Conservation (phyloP, 1,140 invertebrate species). For the Antheraea pernyi region DNA sequence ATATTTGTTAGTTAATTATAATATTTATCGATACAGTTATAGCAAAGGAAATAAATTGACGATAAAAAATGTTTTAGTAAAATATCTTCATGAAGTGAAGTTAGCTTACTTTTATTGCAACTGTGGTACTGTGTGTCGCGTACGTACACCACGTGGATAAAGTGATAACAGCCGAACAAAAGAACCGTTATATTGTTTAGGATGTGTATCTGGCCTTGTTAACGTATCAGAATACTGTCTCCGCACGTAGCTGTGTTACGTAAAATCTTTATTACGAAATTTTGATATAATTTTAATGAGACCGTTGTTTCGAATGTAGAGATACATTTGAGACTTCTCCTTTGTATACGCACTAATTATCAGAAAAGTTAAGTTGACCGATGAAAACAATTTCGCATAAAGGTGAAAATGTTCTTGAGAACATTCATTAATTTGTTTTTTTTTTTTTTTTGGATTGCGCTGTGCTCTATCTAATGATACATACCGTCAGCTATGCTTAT, state of each 20-base stretch:
- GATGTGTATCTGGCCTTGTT: conserved; percentile 1
- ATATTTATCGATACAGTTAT: too few relatives aligned
- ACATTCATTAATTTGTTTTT: too few relatives aligned
- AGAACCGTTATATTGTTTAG: conserved; percentile 22
- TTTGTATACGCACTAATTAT: neutral
- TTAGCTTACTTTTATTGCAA: neutral
- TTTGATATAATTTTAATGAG: neutral
- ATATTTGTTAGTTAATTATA: too few relatives aligned
- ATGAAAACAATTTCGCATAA: too few relatives aligned
- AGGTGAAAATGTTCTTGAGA: too few relatives aligned
- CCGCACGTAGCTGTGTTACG: neutral
- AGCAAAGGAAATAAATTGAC: too few relatives aligned
- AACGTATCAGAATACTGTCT: neutral
- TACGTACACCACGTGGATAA: conserved; percentile 23
- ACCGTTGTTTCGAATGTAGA: neutral
- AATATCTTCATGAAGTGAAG: neutral
- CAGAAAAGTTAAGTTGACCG: too few relatives aligned
- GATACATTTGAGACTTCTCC: neutral
- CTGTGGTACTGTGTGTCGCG: neutral
- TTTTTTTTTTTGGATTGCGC: too few relatives aligned
- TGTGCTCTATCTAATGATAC: too few relatives aligned
- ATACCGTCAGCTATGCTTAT: too few relatives aligned
- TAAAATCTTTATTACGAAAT: neutral
- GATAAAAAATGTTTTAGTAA: neutral
- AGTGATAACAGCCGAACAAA: conserved; percentile 26